Percentiles rank a stretch among this genome's conserved stretches.
Evolutionary conservation across 30 jellyfish, hydroid and myxozoan species (phyloP).

Genomic region (Cassiopea xamachana): DNA sequence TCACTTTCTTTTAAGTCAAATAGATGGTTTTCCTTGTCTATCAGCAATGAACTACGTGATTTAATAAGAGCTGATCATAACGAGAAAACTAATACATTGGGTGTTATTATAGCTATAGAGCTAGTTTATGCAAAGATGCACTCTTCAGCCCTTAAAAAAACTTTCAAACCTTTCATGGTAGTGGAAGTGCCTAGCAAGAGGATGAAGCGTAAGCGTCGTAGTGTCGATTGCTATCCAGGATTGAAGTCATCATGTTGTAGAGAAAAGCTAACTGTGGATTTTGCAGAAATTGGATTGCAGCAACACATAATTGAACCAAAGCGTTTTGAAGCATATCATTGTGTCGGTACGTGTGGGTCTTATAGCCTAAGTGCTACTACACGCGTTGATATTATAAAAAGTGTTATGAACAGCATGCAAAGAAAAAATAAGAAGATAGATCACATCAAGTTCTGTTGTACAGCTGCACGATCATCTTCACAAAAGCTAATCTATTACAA

Average conservation of each 20-base stretch:
- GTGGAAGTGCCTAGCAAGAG: conserved; percentile 10
- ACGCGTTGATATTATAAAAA: conserved; percentile 59
- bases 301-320: conserved; percentile 61
- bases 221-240: conserved; percentile 45
- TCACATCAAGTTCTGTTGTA: conserved; percentile 66
- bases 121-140: neutral
- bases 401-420: conserved; percentile 48
- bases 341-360: conserved; percentile 65
- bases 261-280: conserved; percentile 36
- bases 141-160: neutral
- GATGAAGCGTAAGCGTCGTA: conserved; percentile 32
- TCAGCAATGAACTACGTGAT: neutral
- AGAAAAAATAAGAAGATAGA: conserved; percentile 17
- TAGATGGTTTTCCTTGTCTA: conserved; percentile 9
- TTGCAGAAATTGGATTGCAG: conserved; percentile 57
- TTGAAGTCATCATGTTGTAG: conserved; percentile 39
- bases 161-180: conserved; percentile 49
- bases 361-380: conserved; percentile 47
- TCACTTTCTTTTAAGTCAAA: neutral
- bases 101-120: neutral
- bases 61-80: neutral
- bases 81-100: neutral
- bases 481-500: conserved; percentile 61
- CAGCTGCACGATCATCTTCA: conserved; percentile 56
- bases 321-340: conserved; percentile 66